Evolutionary conservation across 2,888 invertebrate genomes (phyloP).

Genomic region (Ophonus ardosiacus): DNA sequence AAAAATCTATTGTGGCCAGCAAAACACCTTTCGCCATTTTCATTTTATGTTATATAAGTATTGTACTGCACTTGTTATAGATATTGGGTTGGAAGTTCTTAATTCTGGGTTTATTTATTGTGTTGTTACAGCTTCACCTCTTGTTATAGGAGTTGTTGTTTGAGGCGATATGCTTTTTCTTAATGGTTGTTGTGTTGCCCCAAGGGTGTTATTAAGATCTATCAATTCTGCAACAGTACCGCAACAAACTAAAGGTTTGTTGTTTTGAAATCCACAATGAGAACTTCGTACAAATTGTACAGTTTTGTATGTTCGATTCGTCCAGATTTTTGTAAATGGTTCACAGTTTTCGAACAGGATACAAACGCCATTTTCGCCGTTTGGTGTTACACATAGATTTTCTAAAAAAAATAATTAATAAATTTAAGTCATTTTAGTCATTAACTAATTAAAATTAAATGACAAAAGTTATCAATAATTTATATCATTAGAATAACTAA

Average conservation of each 20-base stretch:
- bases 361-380: constrained; percentile 37
- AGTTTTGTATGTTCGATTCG: background rate
- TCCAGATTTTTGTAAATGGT: constrained; percentile 20
- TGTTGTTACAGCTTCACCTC: background rate
- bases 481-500: too few relatives aligned
- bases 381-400: constrained; percentile 34
- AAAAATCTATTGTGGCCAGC: too few relatives aligned
- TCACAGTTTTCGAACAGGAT: constrained; percentile 21
- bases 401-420: too few relatives aligned
- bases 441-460: too few relatives aligned
- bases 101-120: background rate
- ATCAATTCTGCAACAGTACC: constrained; percentile 16
- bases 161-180: background rate
- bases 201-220: background rate
- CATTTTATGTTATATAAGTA: too few relatives aligned
- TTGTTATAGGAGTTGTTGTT: background rate
- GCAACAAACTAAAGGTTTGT: constrained; percentile 52
- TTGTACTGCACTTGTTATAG: too few relatives aligned
- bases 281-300: constrained; percentile 14
- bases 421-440: too few relatives aligned
- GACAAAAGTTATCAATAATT: too few relatives aligned
- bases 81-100: background rate
- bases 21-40: too few relatives aligned
- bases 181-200: background rate
- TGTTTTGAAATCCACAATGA: constrained; percentile 15